Base-by-base conservation (phyloP, 2,797 vertebrate genomes). In the Paguma larvata region DNA sequence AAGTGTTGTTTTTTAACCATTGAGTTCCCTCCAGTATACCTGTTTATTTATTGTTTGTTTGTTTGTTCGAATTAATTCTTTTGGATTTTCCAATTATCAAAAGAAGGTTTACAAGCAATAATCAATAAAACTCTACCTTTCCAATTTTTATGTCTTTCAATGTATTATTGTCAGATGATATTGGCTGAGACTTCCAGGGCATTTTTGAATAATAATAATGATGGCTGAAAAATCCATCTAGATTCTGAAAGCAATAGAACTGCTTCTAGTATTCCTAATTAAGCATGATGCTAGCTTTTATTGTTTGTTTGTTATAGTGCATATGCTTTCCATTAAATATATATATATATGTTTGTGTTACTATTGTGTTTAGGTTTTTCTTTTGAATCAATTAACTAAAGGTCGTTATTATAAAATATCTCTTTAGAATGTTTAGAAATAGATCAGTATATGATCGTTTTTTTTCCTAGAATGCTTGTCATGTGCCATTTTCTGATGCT, bases 71-170 rank as follows among this genome's bases (percentile, higher is more conserved):
- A 12, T 73, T 62, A 82, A 63, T n/a, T 10, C 23, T 48, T 7
- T 89, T 80, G 7, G 18, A 80, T 92, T 89, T 97, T 94, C 19
- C 4, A 73, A 68, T 87, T 38, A 80, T 62, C 3, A 62, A 73
- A 91, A 62, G 73, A 41, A 14, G 23, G 25, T 70, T 34, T n/a
- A 4, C 53, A 85, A 68, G 10, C 41, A n/a, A 89, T 77, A 72
- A 83, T 34, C 5, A 62, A 67, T 63, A 34, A 48, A 78, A 23
- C 2, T 75, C 38, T 51, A 34, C 11, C 5, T 93, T 44, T 68
- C 4, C 4, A 51, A 9, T 23, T 72, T 86, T 63, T 84, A 19
- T 83, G 38, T 72, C 14, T 86, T 15, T 77, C 10, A n/a, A 4
- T 53, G 3, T 3, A 21, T 44, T n/a, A 3, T 75, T 77, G 12